phyloP scores from a whole-genome alignment of 2,113 vertebrate species.

The Myanophis thanlyinensis region DNA sequence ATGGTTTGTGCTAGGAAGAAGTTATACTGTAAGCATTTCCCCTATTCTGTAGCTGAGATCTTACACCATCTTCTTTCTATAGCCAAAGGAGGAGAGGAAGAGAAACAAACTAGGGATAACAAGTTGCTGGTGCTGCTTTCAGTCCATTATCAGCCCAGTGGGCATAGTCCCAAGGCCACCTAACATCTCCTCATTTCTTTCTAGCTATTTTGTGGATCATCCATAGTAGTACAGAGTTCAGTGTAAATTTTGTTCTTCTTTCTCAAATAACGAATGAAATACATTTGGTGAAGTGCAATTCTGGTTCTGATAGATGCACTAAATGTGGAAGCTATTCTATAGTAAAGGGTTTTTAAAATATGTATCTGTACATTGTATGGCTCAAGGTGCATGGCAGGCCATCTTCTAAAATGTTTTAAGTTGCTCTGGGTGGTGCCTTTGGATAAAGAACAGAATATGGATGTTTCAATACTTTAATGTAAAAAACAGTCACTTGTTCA shows the following conservation, averaged over 20 bases:
- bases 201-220: not conserved
- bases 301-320: not conserved
- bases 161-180: not conserved
- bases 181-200: not conserved
- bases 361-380: not conserved
- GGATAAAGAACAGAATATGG: not conserved
- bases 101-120: not conserved
- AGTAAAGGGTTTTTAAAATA: not conserved
- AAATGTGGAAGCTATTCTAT: not conserved
- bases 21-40: not conserved
- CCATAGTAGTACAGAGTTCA: not conserved
- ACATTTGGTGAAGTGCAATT: not conserved
- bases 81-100: not conserved
- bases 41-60: not conserved
- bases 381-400: not conserved
- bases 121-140: not conserved
- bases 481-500: not conserved
- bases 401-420: not conserved
- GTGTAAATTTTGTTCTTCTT: not conserved
- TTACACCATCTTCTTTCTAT: not conserved
- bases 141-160: not conserved
- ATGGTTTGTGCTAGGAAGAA: not conserved
- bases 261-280: not conserved
- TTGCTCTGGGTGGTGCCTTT: not conserved
- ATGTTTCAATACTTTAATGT: not conserved